Conservation (phyloP, 2,888 invertebrate genomes). For the Himalopsyche kuldschensis region DNA sequence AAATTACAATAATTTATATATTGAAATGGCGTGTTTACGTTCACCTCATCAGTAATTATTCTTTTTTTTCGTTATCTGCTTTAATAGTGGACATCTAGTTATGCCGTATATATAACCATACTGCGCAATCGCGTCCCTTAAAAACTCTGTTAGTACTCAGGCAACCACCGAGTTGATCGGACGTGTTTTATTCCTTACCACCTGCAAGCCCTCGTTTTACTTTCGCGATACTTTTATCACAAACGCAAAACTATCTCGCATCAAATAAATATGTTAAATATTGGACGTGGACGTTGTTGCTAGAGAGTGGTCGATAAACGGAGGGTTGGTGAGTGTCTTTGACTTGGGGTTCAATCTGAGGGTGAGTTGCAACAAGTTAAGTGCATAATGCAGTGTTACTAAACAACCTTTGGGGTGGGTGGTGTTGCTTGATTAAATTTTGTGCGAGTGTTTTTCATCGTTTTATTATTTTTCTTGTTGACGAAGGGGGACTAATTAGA, state of each 20-base stretch:
- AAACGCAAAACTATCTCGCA: neutral
- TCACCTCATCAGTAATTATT: neutral
- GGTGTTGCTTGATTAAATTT: neutral
- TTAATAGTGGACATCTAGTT: neutral
- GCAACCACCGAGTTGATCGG: neutral
- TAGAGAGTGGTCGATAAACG: neutral
- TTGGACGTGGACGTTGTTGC: neutral
- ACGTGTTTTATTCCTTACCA: neutral
- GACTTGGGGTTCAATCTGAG: neutral
- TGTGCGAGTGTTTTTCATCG: neutral
- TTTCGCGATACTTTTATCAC: neutral
- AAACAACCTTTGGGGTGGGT: neutral
- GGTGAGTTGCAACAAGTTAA: constrained; percentile 7
- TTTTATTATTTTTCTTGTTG: neutral
- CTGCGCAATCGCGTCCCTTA: neutral
- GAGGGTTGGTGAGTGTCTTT: neutral
- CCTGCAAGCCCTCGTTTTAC: neutral
- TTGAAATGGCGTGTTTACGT: neutral
- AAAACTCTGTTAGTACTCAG: neutral
- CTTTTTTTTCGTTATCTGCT: neutral
- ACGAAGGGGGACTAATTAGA: neutral
- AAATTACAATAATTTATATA: too few species aligned
- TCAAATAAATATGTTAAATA: neutral
- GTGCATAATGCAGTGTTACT: constrained; percentile 4
- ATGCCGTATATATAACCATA: neutral